Base-by-base conservation (phyloP, 2,797 vertebrate species). In the Halcyon chelicuti region DNA sequence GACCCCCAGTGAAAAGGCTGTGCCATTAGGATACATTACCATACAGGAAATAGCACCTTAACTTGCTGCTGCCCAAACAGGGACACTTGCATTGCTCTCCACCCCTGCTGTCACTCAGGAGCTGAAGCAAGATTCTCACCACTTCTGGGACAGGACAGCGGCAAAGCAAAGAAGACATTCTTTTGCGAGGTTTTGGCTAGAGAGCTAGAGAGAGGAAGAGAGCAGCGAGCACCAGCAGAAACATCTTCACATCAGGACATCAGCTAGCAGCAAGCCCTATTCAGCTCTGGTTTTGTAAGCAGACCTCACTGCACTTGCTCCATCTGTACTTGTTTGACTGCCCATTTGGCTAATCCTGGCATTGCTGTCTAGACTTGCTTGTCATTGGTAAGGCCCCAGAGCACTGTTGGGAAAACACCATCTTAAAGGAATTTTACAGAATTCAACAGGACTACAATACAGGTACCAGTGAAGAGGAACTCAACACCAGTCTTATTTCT, bases 331-430 rank as follows among this genome's bases (percentile, higher is more conserved):
- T 28, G 29, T 35, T 13, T 2, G 25, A 66, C 33, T 63, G 47
- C n/a, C 29, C 19, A 10, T 8, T n/a, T 60, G 68, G 55, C 42
- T 80, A 44, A 88, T 26, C 15, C 61, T 49, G 51, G 44, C 2
- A 2, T 1, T 5, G 14, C 61, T 73, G 44, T 28, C 47, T 29
- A 58, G 63, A 40, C 31, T 40, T 73, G n/a, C 35, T 57, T 31
- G 29, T 58, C 1, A 2, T 5, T 0, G 1, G 33, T 8, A 17
- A 87, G 40, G 33, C 18, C 11, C 6, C 13, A 22, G 51, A 79
- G 37, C 22, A 15, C 37, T 61, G 22, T 7, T 76, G 62, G 26
- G 46, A 72, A 90, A 88, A 16, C 44, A 35, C 3, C 42, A 88
- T 6, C 21, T 21, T 54, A 28, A n/a, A 80, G 44, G 2, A 26